A percentile compares a stretch with the other conserved stretches of the same genome.
These are phyloP conservation scores for Leucania comma DNA, from an alignment of 2,888 invertebrate species.

Conservation along the genomic window DNA sequence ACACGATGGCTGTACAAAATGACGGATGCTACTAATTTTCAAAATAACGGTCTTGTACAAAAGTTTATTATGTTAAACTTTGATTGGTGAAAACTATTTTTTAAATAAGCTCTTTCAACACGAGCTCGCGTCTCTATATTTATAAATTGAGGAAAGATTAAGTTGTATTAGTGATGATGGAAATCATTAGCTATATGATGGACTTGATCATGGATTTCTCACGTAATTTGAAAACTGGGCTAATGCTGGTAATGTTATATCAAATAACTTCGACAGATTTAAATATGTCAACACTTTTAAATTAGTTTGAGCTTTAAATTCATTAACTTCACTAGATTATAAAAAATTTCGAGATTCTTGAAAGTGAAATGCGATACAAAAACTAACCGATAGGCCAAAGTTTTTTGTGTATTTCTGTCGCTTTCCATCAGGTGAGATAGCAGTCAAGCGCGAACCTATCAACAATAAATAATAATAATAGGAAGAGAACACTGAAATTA, in stretches of 20 bases:
- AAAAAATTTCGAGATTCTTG: background rate
- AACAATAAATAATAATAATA: no score
- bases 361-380: background rate
- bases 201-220: background rate
- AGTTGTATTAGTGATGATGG: slow-evolving; percentile 8
- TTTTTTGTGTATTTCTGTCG: no score
- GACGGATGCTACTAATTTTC: slow-evolving; percentile 51
- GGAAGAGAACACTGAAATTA: no score
- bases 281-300: slow-evolving; percentile 2
- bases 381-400: no score
- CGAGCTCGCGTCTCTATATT: background rate
- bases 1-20: slow-evolving; percentile 39
- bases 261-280: background rate
- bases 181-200: background rate
- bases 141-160: slow-evolving; percentile 15
- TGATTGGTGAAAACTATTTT: slow-evolving; percentile 50
- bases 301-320: background rate
- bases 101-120: slow-evolving; percentile 1
- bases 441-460: no score
- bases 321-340: background rate
- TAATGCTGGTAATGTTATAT: slow-evolving; percentile 22
- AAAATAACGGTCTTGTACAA: slow-evolving; percentile 54
- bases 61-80: slow-evolving; percentile 18
- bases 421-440: no score
- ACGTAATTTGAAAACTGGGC: slow-evolving; percentile 18